phyloP scores from a whole-genome alignment of 2,888 invertebrate genomes.

The Protophormia terraenovae region DNA sequence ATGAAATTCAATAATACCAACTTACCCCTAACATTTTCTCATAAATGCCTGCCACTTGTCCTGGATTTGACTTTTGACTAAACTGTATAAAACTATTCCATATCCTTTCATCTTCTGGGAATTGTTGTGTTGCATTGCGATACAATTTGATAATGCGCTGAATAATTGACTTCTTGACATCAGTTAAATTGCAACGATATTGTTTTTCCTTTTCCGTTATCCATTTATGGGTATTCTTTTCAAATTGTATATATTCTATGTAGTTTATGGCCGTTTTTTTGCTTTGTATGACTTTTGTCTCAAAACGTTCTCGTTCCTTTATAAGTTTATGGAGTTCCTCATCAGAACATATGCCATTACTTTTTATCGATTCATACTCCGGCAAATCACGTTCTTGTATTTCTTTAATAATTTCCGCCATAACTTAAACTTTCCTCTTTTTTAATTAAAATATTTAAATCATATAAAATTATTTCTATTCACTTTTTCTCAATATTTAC shows the following conservation, averaged over 20 bases:
- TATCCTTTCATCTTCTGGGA: conserved; percentile 87
- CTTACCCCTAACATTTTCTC: conserved; percentile 85
- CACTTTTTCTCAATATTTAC: not conserved
- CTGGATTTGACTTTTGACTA: conserved; percentile 85
- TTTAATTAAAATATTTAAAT: not conserved
- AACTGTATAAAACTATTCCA: conserved; percentile 92
- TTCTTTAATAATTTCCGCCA: conserved; percentile 92
- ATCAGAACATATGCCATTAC: conserved; percentile 86
- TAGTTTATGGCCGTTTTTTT: conserved; percentile 74
- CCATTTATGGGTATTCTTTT: conserved; percentile 75
- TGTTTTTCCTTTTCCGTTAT: conserved; percentile 83
- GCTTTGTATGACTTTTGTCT: conserved; percentile 75
- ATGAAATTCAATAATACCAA: not conserved
- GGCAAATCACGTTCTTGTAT: conserved; percentile 90
- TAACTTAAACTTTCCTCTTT: conserved; percentile 78
- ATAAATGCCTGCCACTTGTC: conserved; percentile 83
- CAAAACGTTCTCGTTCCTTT: conserved; percentile 75
- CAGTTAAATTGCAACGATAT: conserved; percentile 84
- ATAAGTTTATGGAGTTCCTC: conserved; percentile 82
- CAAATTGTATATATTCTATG: conserved; percentile 77
- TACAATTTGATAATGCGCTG: conserved; percentile 89
- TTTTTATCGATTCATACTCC: conserved; percentile 90
- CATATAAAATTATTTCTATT: not conserved
- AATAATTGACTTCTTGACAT: conserved; percentile 86
- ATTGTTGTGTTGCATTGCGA: conserved; percentile 86